Evolutionary conservation across 1,140 invertebrate species (phyloP), one percentile per base, ranked within the genome.

Genomic region (Anadara kagoshimensis): DNA sequence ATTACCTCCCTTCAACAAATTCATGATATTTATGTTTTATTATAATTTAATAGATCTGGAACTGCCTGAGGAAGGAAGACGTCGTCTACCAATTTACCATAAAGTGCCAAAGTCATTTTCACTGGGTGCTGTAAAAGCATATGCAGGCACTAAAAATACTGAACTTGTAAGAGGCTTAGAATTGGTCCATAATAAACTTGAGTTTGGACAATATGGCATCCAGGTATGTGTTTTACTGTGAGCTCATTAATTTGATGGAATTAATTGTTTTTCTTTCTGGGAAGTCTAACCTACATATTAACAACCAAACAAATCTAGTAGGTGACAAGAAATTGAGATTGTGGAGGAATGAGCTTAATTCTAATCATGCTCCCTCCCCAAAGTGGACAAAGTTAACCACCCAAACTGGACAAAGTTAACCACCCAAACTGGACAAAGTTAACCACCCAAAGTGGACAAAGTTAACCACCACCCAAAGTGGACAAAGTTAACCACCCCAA

Each of bases 171-270:
- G 96, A 85, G 97, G 97, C 0, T 96, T 95, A 10, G 97, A 99
- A 90, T 49, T 85, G 24, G 82, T 96, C 57, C 95, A 98, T 78
- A 98, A 95, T 85, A 91, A 91, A 57, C 90, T 99, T 5, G 90
- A 95, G 62, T 94, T 97, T 82, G 94, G 94, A 80, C 96, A 99
- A 80, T 99, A 93, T 92, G 97, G 95, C 41, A 94, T 99, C 77
- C 91, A 96, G 86, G 95, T 96, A 92, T 91, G 91, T 90, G 56
- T 65, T 49, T n/a, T 63, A 57, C 18, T 14, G 44, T 71, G 62
- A 36, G 20, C 7, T 26, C n/a, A n/a, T n/a, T n/a, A n/a, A n/a
- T n/a, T n/a, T n/a, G n/a, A 61, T 54, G 49, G 41, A 7, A 26
- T 24, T 12, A 22, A 11, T 20, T 4, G 26, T 7, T 36, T 36